These are phyloP conservation scores for Proales similis DNA, from an alignment of 1,140 invertebrate species.

Conservation along the genomic window DNA sequence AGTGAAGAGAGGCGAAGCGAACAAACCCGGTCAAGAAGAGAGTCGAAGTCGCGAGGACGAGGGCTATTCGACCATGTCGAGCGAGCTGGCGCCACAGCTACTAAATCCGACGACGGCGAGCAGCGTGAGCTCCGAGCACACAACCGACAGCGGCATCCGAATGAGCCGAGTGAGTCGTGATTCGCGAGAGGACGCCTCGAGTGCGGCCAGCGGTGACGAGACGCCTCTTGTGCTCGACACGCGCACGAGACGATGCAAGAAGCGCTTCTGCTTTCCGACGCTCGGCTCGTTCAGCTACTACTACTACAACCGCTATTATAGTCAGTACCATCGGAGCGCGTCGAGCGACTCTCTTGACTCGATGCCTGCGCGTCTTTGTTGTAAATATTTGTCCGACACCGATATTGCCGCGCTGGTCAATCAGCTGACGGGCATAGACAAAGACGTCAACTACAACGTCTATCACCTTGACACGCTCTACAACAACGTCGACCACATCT, in stretches of 20 bases:
- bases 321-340: conserved; percentile 25
- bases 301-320: conserved; percentile 32
- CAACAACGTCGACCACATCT: conserved; percentile 33
- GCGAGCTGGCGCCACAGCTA: conserved; percentile 22
- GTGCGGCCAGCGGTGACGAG: neutral
- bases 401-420: conserved; percentile 19
- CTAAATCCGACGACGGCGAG: no score
- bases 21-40: neutral
- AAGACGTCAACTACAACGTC: conserved; percentile 27
- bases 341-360: neutral
- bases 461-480: conserved; percentile 33
- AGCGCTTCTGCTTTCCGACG: conserved; percentile 31
- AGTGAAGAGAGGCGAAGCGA: neutral
- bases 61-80: conserved; percentile 35
- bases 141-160: neutral
- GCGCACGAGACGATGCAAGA: neutral
- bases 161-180: conserved; percentile 7
- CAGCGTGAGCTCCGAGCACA: neutral
- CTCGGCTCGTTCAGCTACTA: conserved; percentile 25
- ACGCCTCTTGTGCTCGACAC: neutral
- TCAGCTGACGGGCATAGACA: conserved; percentile 12
- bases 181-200: neutral
- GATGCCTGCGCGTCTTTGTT: neutral
- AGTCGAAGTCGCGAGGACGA: no score
- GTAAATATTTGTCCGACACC: conserved; percentile 33